Conservation (phyloP, 92 coral and sea anemone genomes). For the Zoanthus solanderi region DNA sequence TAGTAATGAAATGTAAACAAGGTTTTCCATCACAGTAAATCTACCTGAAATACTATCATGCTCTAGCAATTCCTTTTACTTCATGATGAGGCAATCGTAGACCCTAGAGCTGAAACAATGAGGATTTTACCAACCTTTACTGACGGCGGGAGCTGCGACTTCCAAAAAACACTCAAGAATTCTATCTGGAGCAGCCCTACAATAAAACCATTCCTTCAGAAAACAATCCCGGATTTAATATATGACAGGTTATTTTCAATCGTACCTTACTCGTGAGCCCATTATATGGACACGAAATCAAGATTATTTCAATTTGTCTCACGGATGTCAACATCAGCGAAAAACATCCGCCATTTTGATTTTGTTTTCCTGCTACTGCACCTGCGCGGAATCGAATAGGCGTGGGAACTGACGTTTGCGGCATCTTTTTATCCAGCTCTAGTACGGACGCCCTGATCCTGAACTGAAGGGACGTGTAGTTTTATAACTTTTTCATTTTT, state of each 20-base stretch:
- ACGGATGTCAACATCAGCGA: conserved; percentile 14
- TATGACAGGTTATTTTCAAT: not conserved
- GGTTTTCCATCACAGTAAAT: not conserved
- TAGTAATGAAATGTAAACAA: not conserved
- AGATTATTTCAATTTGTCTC: conserved; percentile 10
- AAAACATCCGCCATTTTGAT: conserved; percentile 47
- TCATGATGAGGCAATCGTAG: not conserved
- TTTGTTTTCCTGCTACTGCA: conserved; percentile 36
- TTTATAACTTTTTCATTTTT: too few relatives aligned
- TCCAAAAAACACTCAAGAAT: conserved; percentile 93
- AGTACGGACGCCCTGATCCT: too few relatives aligned
- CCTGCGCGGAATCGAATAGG: conserved; percentile 32
- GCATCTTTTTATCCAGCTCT: too few relatives aligned
- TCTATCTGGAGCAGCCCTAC: conserved; percentile 85
- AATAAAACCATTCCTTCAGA: conserved; percentile 28
- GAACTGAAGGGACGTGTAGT: too few relatives aligned
- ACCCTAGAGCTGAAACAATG: conserved; percentile 12
- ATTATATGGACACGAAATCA: conserved; percentile 58
- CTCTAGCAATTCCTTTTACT: not conserved
- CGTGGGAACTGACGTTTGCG: not conserved
- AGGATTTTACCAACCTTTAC: conserved; percentile 43
- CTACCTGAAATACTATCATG: conserved; percentile 6
- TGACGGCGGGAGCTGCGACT: conserved; percentile 79
- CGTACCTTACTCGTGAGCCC: conserved; percentile 97
- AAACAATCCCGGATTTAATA: not conserved